Evolutionary conservation across 2,888 invertebrate species (phyloP).

Genomic region (Physocephala rufipes): DNA sequence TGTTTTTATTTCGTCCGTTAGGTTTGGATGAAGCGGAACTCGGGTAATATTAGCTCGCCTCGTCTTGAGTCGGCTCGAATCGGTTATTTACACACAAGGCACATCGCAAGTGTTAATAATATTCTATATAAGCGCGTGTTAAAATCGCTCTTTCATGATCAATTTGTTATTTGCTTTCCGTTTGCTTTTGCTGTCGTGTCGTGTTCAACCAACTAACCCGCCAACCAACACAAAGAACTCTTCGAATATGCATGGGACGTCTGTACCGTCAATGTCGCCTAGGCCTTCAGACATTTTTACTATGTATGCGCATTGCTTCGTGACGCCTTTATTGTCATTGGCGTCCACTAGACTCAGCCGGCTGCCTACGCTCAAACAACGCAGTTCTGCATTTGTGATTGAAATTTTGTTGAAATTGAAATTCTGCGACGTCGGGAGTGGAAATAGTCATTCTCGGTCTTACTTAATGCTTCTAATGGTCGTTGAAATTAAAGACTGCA

Average conservation of each 20-base stretch:
- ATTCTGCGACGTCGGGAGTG: neutral
- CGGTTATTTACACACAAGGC: conserved; percentile 49
- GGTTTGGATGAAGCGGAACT: too few species aligned
- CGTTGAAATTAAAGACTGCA: neutral
- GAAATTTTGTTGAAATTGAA: conserved; percentile 31
- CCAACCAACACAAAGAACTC: too few species aligned
- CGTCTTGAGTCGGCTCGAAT: conserved; percentile 35
- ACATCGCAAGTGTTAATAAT: conserved; percentile 56
- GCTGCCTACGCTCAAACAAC: conserved; percentile 13
- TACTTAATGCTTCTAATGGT: neutral
- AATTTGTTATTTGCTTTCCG: conserved; percentile 41
- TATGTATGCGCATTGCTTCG: neutral
- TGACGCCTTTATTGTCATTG: neutral
- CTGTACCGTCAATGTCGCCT: conserved; percentile 3
- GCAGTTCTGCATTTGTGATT: conserved; percentile 36
- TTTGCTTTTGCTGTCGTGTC: neutral
- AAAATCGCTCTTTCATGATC: conserved; percentile 57
- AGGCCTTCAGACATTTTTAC: neutral
- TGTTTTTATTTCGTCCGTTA: too few species aligned
- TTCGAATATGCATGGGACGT: neutral
- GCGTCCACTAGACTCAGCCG: neutral
- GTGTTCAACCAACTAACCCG: too few species aligned
- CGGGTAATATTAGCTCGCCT: conserved; percentile 58
- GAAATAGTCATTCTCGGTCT: too few species aligned
- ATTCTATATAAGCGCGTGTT: conserved; percentile 63